Conservation (phyloP, 2,888 invertebrate genomes). For the Drosophila mettleri region DNA sequence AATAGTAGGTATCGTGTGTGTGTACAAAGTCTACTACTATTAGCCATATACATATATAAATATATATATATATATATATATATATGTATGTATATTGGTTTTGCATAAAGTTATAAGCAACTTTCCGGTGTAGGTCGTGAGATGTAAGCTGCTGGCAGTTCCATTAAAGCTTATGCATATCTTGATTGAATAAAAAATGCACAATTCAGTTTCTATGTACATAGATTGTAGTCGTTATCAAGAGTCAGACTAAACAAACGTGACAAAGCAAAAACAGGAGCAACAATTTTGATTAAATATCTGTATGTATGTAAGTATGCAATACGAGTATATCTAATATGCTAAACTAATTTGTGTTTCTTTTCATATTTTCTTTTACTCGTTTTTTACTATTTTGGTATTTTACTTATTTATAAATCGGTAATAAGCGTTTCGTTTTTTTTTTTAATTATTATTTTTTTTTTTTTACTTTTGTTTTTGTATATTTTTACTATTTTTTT, state of each 20-base stretch:
- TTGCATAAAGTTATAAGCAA: conserved; percentile 40
- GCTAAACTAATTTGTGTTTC: conserved; percentile 43
- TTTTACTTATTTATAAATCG: conserved; percentile 65
- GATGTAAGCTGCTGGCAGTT: conserved; percentile 57
- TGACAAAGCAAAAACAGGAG: conserved; percentile 46
- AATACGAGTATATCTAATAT: conserved; percentile 29
- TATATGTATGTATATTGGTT: conserved; percentile 5
- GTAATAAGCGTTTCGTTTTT: conserved; percentile 75
- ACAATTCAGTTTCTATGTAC: conserved; percentile 51
- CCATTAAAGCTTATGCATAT: conserved; percentile 38
- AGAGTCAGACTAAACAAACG: conserved; percentile 24
- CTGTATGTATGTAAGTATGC: conserved; percentile 22
- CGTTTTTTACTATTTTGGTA: conserved; percentile 55
- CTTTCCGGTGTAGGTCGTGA: conserved; percentile 20
- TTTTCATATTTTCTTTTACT: background rate
- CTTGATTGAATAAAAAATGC: conserved; percentile 38
- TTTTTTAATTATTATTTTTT: conserved; percentile 33
- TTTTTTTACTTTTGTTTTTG: conserved; percentile 45
- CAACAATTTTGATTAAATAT: conserved; percentile 29
- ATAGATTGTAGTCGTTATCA: conserved; percentile 19
- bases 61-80: conserved; percentile 2
- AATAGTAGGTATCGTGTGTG: conserved; percentile 50
- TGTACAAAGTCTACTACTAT: conserved; percentile 43
- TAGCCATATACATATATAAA: conserved; percentile 31
- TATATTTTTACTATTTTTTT: conserved; percentile 72